A percentile compares a stretch with the other conserved stretches of the same genome.
Conservation (phyloP, 2,113 vertebrate species). For the Phyllopteryx taeniolatus region DNA sequence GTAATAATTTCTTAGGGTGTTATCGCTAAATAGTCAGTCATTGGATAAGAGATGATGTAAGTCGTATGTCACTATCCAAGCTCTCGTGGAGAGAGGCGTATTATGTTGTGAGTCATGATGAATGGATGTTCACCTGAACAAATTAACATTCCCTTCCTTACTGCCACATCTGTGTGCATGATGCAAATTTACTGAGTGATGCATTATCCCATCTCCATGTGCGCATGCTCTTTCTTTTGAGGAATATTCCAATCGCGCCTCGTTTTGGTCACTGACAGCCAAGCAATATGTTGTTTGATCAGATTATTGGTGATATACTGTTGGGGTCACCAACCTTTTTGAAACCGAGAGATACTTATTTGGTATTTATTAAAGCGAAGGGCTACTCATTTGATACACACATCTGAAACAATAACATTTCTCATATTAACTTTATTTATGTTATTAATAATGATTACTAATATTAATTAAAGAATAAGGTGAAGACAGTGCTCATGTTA, state of each 20-base stretch:
- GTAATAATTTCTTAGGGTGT: conserved; percentile 16
- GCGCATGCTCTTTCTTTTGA: conserved; percentile 1
- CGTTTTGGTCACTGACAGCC: not conserved
- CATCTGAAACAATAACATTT: too few relatives aligned
- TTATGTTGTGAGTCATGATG: not conserved
- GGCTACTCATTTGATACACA: too few relatives aligned
- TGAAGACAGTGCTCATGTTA: too few relatives aligned
- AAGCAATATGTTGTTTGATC: not conserved
- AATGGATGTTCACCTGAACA: not conserved
- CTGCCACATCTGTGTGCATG: conserved; percentile 1
- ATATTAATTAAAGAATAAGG: too few relatives aligned
- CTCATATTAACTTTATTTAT: too few relatives aligned
- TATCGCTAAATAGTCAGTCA: conserved; percentile 28
- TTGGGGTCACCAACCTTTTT: too few relatives aligned
- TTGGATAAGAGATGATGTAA: not conserved
- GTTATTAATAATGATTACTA: too few relatives aligned
- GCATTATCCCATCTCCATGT: not conserved
- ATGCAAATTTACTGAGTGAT: conserved; percentile 16
- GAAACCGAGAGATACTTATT: too few relatives aligned
- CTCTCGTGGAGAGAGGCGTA: not conserved
- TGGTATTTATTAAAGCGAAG: too few relatives aligned
- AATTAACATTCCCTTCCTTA: not conserved
- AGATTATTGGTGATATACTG: too few relatives aligned
- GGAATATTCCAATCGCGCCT: not conserved
- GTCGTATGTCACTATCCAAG: not conserved